Conservation (phyloP, 2,113 vertebrate species). For the Phalacrocorax pelagicus region DNA sequence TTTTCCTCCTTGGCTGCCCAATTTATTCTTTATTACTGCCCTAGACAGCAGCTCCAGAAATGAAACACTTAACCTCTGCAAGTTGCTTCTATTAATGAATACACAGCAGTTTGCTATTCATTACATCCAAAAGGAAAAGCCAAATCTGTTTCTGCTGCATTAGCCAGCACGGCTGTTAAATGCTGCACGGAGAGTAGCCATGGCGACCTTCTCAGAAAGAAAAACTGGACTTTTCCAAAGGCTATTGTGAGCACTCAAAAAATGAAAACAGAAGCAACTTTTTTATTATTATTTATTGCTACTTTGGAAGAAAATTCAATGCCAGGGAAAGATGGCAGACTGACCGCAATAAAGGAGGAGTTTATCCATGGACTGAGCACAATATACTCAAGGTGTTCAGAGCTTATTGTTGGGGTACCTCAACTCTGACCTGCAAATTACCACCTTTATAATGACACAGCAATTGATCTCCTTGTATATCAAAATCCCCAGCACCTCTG, state of each 20-base stretch:
- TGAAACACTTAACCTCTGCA: conserved; percentile 55
- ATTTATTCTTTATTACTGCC: conserved; percentile 31
- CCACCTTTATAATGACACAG: neutral
- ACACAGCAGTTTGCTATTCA: conserved; percentile 17
- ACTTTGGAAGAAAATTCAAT: neutral
- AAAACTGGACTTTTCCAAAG: conserved; percentile 1
- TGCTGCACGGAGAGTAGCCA: conserved; percentile 3
- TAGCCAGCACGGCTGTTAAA: conserved; percentile 16
- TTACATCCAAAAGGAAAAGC: conserved; percentile 7
- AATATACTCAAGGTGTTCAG: neutral
- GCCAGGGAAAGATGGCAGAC: neutral
- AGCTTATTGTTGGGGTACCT: neutral
- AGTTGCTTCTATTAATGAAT: conserved; percentile 41
- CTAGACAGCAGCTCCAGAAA: conserved; percentile 8
- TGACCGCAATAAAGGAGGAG: neutral
- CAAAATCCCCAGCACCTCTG: neutral
- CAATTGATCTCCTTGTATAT: neutral
- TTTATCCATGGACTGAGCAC: neutral
- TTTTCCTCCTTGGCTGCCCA: conserved; percentile 18
- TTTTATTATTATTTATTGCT: neutral
- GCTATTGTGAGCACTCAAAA: neutral
- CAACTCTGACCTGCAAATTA: neutral
- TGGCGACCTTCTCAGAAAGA: neutral
- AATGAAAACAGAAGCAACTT: neutral
- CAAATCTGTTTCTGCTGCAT: conserved; percentile 39